These are phyloP conservation scores for Calcarius lapponicus DNA, from an alignment of 2,797 vertebrate genomes.

Conservation along the genomic window DNA sequence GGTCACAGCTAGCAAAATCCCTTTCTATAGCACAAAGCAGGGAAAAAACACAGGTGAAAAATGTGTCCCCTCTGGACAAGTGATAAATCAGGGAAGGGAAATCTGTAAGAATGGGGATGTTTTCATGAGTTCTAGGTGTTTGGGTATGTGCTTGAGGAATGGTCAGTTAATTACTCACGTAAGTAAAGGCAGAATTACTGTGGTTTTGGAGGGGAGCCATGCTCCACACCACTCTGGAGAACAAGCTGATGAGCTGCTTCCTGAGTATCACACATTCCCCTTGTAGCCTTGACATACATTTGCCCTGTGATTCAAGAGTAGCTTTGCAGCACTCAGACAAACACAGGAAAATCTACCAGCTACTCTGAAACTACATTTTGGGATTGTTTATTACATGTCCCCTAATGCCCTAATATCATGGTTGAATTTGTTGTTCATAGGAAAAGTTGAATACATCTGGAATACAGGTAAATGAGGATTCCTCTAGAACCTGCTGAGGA, in stretches of 20 bases:
- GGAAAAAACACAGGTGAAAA: not conserved
- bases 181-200: not conserved
- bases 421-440: not conserved
- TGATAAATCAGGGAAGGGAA: not conserved
- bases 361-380: not conserved
- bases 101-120: not conserved
- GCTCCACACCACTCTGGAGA: not conserved
- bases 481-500: not conserved
- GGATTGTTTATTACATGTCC: not conserved
- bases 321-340: not conserved
- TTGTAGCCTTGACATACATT: not conserved
- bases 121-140: not conserved
- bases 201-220: not conserved
- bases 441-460: not conserved
- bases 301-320: not conserved
- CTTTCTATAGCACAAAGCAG: not conserved
- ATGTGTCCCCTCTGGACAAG: rapidly evolving
- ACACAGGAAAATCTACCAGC: not conserved
- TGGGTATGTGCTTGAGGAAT: not conserved
- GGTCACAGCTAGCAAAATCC: not conserved
- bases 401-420: not conserved
- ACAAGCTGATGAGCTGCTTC: not conserved
- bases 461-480: not conserved
- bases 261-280: not conserved
- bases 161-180: not conserved